phyloP scores from a whole-genome alignment of 23 tunicate genomes.

The Diplosoma virens region DNA sequence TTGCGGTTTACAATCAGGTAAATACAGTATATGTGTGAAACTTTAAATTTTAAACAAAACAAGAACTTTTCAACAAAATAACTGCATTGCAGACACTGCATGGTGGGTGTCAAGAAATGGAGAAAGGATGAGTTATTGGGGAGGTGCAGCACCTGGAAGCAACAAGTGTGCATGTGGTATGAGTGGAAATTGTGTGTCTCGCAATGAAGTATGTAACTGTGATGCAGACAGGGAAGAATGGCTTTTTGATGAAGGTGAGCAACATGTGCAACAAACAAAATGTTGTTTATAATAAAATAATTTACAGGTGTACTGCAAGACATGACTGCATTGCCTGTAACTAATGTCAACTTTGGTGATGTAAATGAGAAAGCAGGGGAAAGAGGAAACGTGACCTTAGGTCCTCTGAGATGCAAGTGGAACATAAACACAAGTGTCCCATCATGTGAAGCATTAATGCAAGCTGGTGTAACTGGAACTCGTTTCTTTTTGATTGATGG shows the following conservation, averaged over 20 bases:
- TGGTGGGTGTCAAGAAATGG: slow-evolving; percentile 97
- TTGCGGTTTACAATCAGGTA: too few species aligned
- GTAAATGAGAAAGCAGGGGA: slow-evolving; percentile 71
- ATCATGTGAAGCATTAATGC: slow-evolving; percentile 63
- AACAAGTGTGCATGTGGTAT: slow-evolving; percentile 89
- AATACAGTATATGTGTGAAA: too few species aligned
- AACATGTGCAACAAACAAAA: not conserved
- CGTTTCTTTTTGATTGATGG: slow-evolving; percentile 71
- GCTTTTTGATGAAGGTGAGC: slow-evolving; percentile 85
- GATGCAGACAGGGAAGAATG: slow-evolving; percentile 92
- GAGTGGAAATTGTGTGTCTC: slow-evolving; percentile 45
- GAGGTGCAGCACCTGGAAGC: slow-evolving; percentile 88
- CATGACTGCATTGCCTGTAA: slow-evolving; percentile 69
- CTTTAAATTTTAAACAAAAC: too few species aligned
- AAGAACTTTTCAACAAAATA: too few species aligned
- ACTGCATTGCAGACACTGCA: slow-evolving; percentile 78
- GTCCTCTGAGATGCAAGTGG: slow-evolving; percentile 88
- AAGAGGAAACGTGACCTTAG: slow-evolving; percentile 74
- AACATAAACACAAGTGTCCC: slow-evolving; percentile 74
- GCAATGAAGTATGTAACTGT: slow-evolving; percentile 80
- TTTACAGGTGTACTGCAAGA: slow-evolving; percentile 67
- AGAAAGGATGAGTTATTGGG: slow-evolving; percentile 74
- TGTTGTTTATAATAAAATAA: not conserved
- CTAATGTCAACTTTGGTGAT: slow-evolving; percentile 78
- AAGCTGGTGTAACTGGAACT: slow-evolving; percentile 74